phyloP scores from a whole-genome alignment of 2,113 vertebrate species.

The Hystrix brachyura region DNA sequence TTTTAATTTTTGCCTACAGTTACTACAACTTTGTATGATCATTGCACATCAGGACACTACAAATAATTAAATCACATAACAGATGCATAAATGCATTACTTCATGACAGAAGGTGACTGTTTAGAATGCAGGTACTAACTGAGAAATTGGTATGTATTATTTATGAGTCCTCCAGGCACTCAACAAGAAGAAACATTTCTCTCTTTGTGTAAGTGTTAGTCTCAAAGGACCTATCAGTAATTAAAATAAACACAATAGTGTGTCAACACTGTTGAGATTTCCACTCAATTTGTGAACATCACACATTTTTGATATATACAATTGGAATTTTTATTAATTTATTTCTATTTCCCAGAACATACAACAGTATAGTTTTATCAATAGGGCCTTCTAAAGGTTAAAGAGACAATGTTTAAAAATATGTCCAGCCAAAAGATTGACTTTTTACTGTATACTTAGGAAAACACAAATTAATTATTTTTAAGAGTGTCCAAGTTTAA shows the following conservation, averaged over 20 bases:
- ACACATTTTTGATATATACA: background rate
- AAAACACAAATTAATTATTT: background rate
- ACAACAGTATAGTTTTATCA: background rate
- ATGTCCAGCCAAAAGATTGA: background rate
- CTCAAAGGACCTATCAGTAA: slow-evolving; percentile 75
- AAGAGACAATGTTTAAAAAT: slow-evolving; percentile 14
- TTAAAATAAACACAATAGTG: slow-evolving; percentile 42
- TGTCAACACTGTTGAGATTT: background rate
- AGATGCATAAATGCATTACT: slow-evolving; percentile 84
- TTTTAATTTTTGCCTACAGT: background rate
- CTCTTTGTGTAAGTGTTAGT: slow-evolving; percentile 76
- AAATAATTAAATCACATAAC: slow-evolving; percentile 83
- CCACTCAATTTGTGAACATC: background rate
- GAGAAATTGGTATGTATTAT: slow-evolving; percentile 82
- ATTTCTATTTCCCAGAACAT: background rate
- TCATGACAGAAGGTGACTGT: slow-evolving; percentile 82
- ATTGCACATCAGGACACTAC: slow-evolving; percentile 60
- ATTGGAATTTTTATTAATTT: background rate
- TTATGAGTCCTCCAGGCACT: slow-evolving; percentile 83
- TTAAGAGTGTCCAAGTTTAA: background rate
- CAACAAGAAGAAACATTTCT: slow-evolving; percentile 77
- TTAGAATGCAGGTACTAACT: slow-evolving; percentile 83
- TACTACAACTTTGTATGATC: background rate
- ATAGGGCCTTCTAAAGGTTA: background rate
- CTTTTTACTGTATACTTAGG: background rate